Evolutionary conservation across 2,888 invertebrate species (phyloP), one percentile per base, ranked within the genome.

Genomic region (Panopea generosa): DNA sequence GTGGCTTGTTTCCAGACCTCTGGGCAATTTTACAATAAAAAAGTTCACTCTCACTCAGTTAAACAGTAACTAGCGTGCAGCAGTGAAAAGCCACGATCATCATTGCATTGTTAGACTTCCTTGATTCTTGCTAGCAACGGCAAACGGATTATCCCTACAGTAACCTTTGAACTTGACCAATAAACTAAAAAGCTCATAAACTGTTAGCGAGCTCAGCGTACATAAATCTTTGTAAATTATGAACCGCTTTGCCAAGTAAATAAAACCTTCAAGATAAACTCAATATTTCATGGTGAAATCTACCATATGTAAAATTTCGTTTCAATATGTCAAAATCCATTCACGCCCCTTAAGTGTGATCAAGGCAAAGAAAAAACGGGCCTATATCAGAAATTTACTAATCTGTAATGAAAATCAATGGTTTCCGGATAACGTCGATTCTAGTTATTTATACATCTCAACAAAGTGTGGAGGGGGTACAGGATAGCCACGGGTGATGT

Each of bases 321-420:
- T 73, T 40, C 38, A 59, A 60, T 20, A 65, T 72, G 79, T 80
- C 79, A 72, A 33, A 53, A 43, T 45, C 22, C 22, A 80, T 80
- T 68, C 59, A 16, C 11, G 18, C 14, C 24, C 47, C 1, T 45
- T 33, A 53, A 24, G 27, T 24, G 27, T 76, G 79, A 80, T 80
- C 79, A 80, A 80, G 75, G 79, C 11, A 22, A 22, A 22, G n/a
- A 11, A 50, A 52, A 66, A 62, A 59, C 56, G 56, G 49, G 49
- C 24, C 59, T 33, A 45, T 68, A 68, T 63, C 68, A 61, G 63
- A 66, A 62, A 75, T 80, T 63, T 62, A 61, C 61, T 60, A 72
- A 80, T 80, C 79, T 61, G 75, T 72, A 72, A 80, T 76, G 69
- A 69, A 69, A 79, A 80, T 80, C 79, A 69, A 72, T 66, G 69